Evolutionary conservation across 2,797 vertebrate species (phyloP).

Genomic region (Myripristis jacobus): DNA sequence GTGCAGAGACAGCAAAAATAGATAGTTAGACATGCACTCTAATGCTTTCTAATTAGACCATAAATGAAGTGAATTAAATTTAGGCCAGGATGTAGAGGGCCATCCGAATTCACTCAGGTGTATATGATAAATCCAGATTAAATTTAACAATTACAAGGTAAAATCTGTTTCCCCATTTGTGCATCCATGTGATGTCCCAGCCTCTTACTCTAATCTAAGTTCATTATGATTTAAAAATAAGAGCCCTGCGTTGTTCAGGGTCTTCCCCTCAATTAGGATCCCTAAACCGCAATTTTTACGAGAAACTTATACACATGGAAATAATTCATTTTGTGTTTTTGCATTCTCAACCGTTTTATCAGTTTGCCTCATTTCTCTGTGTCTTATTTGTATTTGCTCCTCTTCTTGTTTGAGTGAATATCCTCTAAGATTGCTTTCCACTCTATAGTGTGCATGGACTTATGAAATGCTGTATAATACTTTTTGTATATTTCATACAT

Average conservation of each 20-base stretch:
- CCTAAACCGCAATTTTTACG: constrained; percentile 47
- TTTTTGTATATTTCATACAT: not conserved
- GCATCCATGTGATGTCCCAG: constrained; percentile 46
- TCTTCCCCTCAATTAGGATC: constrained; percentile 50
- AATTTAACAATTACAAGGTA: constrained; percentile 63
- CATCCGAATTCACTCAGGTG: constrained; percentile 60
- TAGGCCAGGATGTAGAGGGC: constrained; percentile 45
- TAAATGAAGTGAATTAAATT: constrained; percentile 53
- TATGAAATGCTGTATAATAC: not conserved
- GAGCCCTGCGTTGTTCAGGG: constrained; percentile 13
- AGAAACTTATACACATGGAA: constrained; percentile 28
- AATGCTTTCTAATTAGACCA: constrained; percentile 53
- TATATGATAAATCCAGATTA: constrained; percentile 69
- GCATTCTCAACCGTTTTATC: constrained; percentile 5
- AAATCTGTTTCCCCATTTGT: constrained; percentile 51
- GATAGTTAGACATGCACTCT: constrained; percentile 32
- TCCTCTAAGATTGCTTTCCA: not conserved
- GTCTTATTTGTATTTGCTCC: not conserved
- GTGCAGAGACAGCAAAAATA: constrained; percentile 16
- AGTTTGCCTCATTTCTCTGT: constrained; percentile 1
- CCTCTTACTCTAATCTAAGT: constrained; percentile 32
- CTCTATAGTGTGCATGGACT: not conserved
- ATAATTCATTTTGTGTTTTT: constrained; percentile 39
- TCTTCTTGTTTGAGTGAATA: not conserved
- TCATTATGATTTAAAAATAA: constrained; percentile 65